Conservation (phyloP, 53 echinoderm and acorn worm species). For the Paelopatides confundens region DNA sequence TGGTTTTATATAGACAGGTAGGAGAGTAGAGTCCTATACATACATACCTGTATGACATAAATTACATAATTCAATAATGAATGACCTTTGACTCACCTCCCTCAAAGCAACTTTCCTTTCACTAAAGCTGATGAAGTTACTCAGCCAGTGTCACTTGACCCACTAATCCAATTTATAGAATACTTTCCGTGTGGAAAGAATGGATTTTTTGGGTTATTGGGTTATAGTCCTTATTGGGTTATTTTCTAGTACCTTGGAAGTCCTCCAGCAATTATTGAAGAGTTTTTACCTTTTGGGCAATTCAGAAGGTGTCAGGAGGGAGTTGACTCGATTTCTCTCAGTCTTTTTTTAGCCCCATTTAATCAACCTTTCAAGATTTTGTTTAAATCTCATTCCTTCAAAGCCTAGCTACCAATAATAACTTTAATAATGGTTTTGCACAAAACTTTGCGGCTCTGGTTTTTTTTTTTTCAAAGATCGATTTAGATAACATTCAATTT, state of each 20-base stretch:
- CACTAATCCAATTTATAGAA: slow-evolving; percentile 18
- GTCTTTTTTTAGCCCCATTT: background rate
- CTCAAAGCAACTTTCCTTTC: too few relatives aligned
- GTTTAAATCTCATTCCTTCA: background rate
- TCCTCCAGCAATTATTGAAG: slow-evolving; percentile 7
- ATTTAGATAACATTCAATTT: too few relatives aligned
- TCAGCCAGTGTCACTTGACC: slow-evolving; percentile 20
- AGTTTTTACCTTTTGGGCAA: slow-evolving; percentile 8
- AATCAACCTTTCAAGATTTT: background rate
- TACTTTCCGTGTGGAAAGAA: slow-evolving; percentile 12
- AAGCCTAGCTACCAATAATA: background rate
- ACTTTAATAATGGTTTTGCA: background rate
- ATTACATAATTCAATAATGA: too few relatives aligned
- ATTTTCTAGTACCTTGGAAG: background rate
- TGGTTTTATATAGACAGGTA: too few relatives aligned
- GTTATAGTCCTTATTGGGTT: background rate
- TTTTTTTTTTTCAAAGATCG: too few relatives aligned
- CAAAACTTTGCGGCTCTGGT: too few relatives aligned
- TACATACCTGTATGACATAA: too few relatives aligned
- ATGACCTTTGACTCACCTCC: too few relatives aligned
- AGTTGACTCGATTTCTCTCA: slow-evolving; percentile 1
- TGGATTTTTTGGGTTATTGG: background rate
- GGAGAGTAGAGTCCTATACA: too few relatives aligned
- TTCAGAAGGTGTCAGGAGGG: slow-evolving; percentile 8
- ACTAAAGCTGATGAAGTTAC: background rate